Percentiles rank a stretch among this genome's conserved stretches.
These are phyloP conservation scores for Balaeniceps rex DNA, from an alignment of 2,113 vertebrate species.

Conservation along the genomic window DNA sequence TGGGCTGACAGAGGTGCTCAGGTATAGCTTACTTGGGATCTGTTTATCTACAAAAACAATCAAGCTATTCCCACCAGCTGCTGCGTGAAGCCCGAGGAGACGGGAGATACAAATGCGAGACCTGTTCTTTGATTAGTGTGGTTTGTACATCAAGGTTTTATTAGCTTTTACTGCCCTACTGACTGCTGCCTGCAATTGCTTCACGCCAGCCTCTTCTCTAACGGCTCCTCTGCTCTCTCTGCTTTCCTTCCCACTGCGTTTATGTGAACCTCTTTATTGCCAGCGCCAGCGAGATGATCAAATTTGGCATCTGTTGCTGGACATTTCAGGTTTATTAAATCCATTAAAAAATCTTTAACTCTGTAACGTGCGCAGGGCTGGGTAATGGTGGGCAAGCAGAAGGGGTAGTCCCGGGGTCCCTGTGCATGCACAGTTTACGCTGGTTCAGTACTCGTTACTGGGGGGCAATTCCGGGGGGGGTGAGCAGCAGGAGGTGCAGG, in stretches of 20 bases:
- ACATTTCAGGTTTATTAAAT: conserved; percentile 17
- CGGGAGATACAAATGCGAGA: neutral
- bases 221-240: neutral
- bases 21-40: neutral
- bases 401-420: fast-evolving
- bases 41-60: neutral
- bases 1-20: neutral
- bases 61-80: neutral
- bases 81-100: neutral
- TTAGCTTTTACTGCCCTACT: conserved; percentile 38
- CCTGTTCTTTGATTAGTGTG: neutral
- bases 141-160: conserved; percentile 18
- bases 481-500: neutral
- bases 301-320: neutral
- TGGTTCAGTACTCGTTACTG: neutral
- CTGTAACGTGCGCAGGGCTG: fast-evolving
- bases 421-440: neutral
- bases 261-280: neutral
- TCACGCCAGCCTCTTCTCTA: neutral
- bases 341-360: neutral
- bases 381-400: fast-evolving
- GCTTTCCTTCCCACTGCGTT: neutral
- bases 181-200: neutral
- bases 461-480: neutral
- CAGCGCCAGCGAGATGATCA: neutral